Conservation (phyloP, 2,888 invertebrate genomes). For the Drosophila borealis region DNA sequence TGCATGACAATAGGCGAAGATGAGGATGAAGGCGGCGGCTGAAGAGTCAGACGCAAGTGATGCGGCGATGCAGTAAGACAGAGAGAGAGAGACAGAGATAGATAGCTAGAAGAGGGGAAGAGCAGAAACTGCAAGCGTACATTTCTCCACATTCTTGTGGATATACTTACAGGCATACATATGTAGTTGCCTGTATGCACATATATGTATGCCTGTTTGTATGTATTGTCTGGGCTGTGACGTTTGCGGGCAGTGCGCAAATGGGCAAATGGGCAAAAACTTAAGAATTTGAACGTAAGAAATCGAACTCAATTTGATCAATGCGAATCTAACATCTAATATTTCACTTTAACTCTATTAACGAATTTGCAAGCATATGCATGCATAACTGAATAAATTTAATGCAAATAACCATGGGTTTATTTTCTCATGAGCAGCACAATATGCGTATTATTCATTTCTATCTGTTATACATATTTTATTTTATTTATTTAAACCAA, state of each 20-base stretch:
- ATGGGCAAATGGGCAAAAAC: background rate
- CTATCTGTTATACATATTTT: too few species aligned
- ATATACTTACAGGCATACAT: background rate
- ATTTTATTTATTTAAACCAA: too few species aligned
- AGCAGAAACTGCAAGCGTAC: conserved; percentile 4
- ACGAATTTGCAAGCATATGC: background rate
- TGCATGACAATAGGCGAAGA: conserved; percentile 30
- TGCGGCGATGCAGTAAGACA: conserved; percentile 10
- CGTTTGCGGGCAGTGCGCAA: conserved; percentile 41
- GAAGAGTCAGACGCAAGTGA: conserved; percentile 2
- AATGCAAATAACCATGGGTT: too few species aligned
- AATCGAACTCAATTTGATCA: conserved; percentile 7
- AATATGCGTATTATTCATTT: too few species aligned
- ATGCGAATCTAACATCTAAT: conserved; percentile 2
- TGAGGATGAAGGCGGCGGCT: conserved; percentile 3
- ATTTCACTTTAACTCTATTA: background rate
- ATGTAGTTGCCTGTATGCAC: background rate
- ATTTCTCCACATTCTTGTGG: conserved; percentile 21
- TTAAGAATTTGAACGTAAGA: background rate
- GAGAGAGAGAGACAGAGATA: background rate
- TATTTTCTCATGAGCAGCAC: too few species aligned
- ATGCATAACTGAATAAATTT: background rate
- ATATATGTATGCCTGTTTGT: conserved; percentile 1
- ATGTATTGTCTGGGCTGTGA: conserved; percentile 14
- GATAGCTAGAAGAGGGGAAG: background rate